Conservation (phyloP, 2,888 invertebrate species). For the Aphidoletes aphidimyza region DNA sequence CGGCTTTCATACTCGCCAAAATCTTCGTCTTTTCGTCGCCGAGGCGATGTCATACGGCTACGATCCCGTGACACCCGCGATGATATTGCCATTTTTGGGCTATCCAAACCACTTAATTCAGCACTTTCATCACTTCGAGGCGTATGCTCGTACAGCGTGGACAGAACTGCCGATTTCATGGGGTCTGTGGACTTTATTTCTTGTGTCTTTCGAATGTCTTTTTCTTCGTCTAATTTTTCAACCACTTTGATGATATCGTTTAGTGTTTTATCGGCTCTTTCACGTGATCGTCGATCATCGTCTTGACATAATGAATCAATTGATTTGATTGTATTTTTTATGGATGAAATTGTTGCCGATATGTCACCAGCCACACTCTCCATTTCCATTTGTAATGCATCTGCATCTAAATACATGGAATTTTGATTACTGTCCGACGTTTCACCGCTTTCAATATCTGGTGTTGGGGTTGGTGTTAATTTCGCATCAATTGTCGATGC, state of each 20-base stretch:
- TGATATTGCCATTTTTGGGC: not conserved
- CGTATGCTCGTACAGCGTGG: not conserved
- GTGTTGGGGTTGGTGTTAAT: no score
- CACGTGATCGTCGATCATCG: constrained; percentile 60
- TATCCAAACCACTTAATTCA: not conserved
- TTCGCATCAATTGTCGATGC: not conserved
- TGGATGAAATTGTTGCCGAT: constrained; percentile 62
- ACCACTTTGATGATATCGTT: constrained; percentile 59
- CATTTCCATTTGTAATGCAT: constrained; percentile 15
- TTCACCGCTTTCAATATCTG: not conserved
- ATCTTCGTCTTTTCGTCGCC: constrained; percentile 63
- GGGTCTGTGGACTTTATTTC: not conserved
- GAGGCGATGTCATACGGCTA: constrained; percentile 64
- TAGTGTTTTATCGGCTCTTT: constrained; percentile 62
- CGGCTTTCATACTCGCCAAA: constrained; percentile 66
- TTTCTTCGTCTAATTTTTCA: constrained; percentile 53
- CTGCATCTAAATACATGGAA: not conserved
- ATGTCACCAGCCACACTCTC: constrained; percentile 60
- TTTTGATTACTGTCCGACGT: constrained; percentile 8
- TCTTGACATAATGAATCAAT: constrained; percentile 65
- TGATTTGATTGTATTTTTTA: constrained; percentile 66
- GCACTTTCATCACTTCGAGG: not conserved
- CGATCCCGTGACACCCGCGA: constrained; percentile 59
- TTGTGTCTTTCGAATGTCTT: not conserved
- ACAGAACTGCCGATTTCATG: not conserved